Conservation (phyloP, 1,140 invertebrate genomes). For the Formica selysi region DNA sequence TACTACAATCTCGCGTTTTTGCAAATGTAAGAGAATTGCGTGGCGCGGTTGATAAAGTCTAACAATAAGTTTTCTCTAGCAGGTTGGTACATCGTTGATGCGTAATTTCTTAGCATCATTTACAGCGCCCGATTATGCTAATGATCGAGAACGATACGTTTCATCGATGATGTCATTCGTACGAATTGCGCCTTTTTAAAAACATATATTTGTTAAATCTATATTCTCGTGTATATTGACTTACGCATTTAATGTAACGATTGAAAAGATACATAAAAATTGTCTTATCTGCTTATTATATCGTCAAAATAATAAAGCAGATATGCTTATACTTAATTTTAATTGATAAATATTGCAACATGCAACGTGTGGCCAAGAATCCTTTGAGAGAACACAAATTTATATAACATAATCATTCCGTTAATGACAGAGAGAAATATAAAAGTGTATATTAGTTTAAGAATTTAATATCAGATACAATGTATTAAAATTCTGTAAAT, state of each 20-base stretch:
- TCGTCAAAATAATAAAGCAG: neutral
- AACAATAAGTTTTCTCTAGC: conserved; percentile 36
- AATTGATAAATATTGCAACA: neutral
- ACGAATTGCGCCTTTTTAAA: neutral
- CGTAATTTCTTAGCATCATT: conserved; percentile 16
- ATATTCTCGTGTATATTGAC: no score
- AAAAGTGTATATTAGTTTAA: no score
- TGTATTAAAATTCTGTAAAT: no score
- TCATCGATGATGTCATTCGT: neutral
- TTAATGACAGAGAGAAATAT: no score
- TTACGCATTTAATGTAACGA: neutral
- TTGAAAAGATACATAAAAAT: neutral
- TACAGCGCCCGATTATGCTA: conserved; percentile 20
- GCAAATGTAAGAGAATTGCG: conserved; percentile 8
- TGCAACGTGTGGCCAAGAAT: neutral
- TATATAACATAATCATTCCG: neutral
- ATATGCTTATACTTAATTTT: neutral
- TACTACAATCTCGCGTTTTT: conserved; percentile 43
- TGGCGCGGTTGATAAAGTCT: conserved; percentile 45
- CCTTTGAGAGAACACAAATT: neutral
- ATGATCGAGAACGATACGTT: neutral
- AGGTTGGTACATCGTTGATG: neutral
- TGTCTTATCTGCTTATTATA: neutral
- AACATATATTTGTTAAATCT: neutral
- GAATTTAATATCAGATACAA: no score